phyloP scores from a whole-genome alignment of 2,113 vertebrate species.

The Phrynosoma platyrhinos region DNA sequence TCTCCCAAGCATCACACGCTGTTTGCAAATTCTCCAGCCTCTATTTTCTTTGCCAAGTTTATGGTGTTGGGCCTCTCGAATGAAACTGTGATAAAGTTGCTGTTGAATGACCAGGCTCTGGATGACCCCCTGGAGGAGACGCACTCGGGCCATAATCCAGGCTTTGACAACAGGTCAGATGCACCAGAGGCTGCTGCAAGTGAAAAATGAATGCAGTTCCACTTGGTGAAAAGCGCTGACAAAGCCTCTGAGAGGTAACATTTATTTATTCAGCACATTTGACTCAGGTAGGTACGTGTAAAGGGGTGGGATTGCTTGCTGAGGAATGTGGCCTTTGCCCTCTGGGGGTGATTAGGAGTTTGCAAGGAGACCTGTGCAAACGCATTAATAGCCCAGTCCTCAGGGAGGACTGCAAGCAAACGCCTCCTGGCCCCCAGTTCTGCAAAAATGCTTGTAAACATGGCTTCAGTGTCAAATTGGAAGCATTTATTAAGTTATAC shows the following conservation, averaged over 20 bases:
- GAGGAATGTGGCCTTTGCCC: accelerated
- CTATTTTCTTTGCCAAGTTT: too few species aligned
- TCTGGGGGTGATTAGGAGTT: neutral
- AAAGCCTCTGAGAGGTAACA: neutral
- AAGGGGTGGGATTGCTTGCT: neutral
- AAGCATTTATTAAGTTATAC: neutral
- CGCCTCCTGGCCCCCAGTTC: accelerated
- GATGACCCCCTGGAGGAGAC: neutral
- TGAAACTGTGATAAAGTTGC: neutral
- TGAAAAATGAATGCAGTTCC: neutral
- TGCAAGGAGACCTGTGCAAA: neutral
- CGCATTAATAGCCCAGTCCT: neutral
- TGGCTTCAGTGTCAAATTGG: neutral
- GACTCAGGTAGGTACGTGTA: accelerated
- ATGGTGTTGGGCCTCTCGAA: neutral
- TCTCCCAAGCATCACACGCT: neutral
- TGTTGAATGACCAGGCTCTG: neutral
- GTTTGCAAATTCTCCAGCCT: neutral
- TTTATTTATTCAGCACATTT: neutral
- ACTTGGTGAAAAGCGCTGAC: neutral
- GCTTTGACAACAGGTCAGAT: neutral
- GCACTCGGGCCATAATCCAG: neutral
- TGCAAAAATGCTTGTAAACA: neutral
- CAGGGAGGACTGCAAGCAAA: neutral
- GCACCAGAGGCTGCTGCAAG: neutral